Evolutionary conservation across 2,113 vertebrate genomes (phyloP), one percentile per base, ranked within the genome.

Genomic region (Piaya cayana): DNA sequence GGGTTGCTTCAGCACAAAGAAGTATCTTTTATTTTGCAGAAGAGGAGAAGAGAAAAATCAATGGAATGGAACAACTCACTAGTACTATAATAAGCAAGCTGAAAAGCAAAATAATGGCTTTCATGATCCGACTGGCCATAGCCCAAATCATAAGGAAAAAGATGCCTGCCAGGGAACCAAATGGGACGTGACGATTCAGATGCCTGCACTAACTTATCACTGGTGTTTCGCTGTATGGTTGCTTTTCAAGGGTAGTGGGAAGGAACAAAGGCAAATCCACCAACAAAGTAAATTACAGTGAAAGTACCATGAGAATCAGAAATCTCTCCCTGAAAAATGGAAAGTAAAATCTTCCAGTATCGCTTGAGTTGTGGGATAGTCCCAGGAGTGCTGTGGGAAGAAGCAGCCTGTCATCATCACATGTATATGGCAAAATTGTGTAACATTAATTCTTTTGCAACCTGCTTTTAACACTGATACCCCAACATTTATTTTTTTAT

Each of bases 61-160:
- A 77, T 7, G 2, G 8, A 1, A 1, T 5, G 5, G 39, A 13
- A 6, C 13, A 69, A 36, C 10, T 7, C 15, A 5, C 62, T 62
- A 23, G 22, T 21, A 36, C 4, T 74, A 10, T 26, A 81, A 43
- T 25, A 14, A 65, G 21, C 50, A 32, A 78, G 45, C 26, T 83
- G 34, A 17, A 77, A 55, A 53, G 23, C 63, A 63, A 56, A 62
- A 55, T 27, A 42, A 29, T n/a, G 9, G 16, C 43, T 86, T 79
- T 83, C 32, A 25, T 22, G 23, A 34, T 64, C 58, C 59, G 49
- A 39, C 34, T 65, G 37, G 37, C 43, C n/a, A 29, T 37, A 53
- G 26, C 12, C 23, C 53, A 59, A 53, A 67, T 32, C 34, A 74
- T 53, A 63, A 14, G 37, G 62, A 79, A 62, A 42, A 36, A 4